A percentile compares a stretch with the other conserved stretches of the same genome.
phyloP scores from a whole-genome alignment of 2,797 vertebrate species.

The Sebastes trivittatus region DNA sequence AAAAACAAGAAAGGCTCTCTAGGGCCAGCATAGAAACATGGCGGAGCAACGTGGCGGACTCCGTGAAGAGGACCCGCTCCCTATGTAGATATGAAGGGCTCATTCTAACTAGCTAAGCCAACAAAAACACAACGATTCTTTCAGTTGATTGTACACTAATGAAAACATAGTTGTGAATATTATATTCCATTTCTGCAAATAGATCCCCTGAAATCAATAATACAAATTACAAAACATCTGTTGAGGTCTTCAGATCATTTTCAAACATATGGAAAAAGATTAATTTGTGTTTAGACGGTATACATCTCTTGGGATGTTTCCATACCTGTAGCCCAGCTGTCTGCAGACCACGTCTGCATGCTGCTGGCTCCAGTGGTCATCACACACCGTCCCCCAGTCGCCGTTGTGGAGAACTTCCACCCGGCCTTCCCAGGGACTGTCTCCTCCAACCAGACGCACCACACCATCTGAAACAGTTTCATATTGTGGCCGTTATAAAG shows the following conservation, averaged over 20 bases:
- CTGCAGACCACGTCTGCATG: constrained; percentile 91
- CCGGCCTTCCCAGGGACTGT: constrained; percentile 87
- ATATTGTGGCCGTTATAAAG: background rate
- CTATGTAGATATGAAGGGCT: too few relatives aligned
- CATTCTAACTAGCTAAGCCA: too few relatives aligned
- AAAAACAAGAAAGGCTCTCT: too few relatives aligned
- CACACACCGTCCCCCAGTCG: constrained; percentile 94
- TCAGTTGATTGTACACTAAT: too few relatives aligned
- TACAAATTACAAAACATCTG: background rate
- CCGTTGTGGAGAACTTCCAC: constrained; percentile 91
- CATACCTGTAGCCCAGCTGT: constrained; percentile 90
- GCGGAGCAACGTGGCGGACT: too few relatives aligned
- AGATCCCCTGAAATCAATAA: background rate
- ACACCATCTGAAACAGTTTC: constrained; percentile 78
- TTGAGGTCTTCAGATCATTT: background rate
- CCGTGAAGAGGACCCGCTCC: too few relatives aligned
- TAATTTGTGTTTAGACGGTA: too few relatives aligned
- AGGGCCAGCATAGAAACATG: too few relatives aligned
- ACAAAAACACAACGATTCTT: too few relatives aligned
- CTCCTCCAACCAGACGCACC: constrained; percentile 89
- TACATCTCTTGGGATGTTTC: background rate
- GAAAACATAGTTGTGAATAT: too few relatives aligned
- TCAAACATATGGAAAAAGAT: too few relatives aligned
- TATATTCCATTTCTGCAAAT: too few relatives aligned
- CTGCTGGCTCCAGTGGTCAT: constrained; percentile 89